Percentiles rank a stretch among this genome's conserved stretches.
Conservation (phyloP, 1,140 invertebrate genomes). For the Glossosoma conforme region DNA sequence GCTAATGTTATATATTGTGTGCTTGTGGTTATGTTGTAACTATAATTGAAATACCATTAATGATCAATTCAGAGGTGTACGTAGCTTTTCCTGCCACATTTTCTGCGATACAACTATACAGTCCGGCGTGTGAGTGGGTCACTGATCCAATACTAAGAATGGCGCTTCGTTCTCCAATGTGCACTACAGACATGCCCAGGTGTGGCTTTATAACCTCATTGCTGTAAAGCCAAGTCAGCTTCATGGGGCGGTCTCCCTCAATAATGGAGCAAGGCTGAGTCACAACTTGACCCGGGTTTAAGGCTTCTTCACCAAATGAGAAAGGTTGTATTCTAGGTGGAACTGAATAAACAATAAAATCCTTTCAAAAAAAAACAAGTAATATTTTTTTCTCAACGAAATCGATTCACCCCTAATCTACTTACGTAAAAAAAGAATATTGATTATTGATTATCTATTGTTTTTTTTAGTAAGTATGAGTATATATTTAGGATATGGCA, state of each 20-base stretch:
- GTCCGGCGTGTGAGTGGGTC: conserved; percentile 56
- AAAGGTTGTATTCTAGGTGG: conserved; percentile 70
- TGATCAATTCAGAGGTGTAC: conserved; percentile 48
- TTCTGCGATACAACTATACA: conserved; percentile 61
- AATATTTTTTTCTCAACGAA: no score
- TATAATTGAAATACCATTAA: conserved; percentile 57
- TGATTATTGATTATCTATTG: no score
- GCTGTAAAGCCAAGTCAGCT: conserved; percentile 67
- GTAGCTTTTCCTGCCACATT: conserved; percentile 57
- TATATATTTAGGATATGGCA: no score
- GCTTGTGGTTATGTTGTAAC: no score
- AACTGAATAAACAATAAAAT: conserved; percentile 50
- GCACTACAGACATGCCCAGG: conserved; percentile 51
- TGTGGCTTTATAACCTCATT: conserved; percentile 48
- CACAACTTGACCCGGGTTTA: conserved; percentile 63
- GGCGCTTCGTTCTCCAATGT: conserved; percentile 59
- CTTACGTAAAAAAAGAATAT: no score
- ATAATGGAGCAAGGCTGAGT: conserved; percentile 66
- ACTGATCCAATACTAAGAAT: conserved; percentile 63
- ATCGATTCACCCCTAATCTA: no score
- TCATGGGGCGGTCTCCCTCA: conserved; percentile 66
- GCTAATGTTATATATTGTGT: no score
- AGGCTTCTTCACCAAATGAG: conserved; percentile 62
- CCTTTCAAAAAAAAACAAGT: no score
- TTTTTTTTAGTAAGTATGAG: no score